Base-by-base conservation (phyloP, 2,888 invertebrate genomes). In the Trichogramma dendrolimi region DNA sequence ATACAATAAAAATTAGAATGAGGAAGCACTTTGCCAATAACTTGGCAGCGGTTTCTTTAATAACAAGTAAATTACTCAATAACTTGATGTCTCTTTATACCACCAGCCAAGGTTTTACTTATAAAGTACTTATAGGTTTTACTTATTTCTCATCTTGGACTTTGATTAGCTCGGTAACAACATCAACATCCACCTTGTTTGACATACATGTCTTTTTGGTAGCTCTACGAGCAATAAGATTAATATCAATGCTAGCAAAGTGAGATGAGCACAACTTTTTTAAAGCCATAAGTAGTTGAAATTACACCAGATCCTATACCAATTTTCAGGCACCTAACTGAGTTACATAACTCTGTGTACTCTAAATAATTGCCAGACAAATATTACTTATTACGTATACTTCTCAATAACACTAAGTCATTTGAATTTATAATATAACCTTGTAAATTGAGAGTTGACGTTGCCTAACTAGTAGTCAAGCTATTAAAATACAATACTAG, bases 231-330 rank as follows among this genome's bases (percentile, higher is more conserved):
- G 98, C 97, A 71, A 85, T 80, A 0, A 82, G 81, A 81, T 96
- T 98, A 3, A 97, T 85, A 78, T 98, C 98, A 1, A 91, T 86
- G 48, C 90, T 87, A 42, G 91, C 69, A 72, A 83, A 89, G 63
- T 84, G 81, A 47, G 70, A 54, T 6, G 63, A 67, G 60, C 82
- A 81, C 49, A 80, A 68, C n/a, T 74, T 72, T 43, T 79, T 76
- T 55, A 88, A 74, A 53, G 83, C 80, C 71, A 82, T 82, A 43
- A 44, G 96, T 92, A n/a, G 94, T 89, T 60, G 94, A 88, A 39
- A 96, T 86, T 10, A 97, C 81, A 2, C 98, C 98, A 73, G 93
- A 94, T 1, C 99, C 99, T 65, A 91, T 89, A 1, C 99, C 98
- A 67, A 95, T 86, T 84, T 98, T 97, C 63, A 95, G 78, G 68